Percentiles rank a stretch among this genome's conserved stretches.
Evolutionary conservation across 2,888 invertebrate genomes (phyloP).

Genomic region (Lasiommata megera): DNA sequence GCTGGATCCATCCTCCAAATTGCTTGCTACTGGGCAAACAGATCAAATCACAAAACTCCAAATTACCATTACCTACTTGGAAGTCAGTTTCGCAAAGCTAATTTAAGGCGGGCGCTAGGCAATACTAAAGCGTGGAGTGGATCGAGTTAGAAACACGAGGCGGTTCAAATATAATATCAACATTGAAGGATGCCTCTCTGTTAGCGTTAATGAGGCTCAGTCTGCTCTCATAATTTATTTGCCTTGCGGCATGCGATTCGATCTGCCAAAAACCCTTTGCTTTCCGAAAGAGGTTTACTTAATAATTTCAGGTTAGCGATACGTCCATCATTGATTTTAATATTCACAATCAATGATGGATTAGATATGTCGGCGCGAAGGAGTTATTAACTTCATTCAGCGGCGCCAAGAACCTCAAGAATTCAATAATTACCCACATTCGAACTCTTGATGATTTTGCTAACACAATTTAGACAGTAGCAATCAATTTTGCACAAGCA

Average conservation of each 20-base stretch:
- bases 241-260: constrained; percentile 46
- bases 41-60: not conserved
- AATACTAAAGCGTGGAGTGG: constrained; percentile 13
- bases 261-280: constrained; percentile 34
- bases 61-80: constrained; percentile 1
- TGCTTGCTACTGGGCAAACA: not conserved
- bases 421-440: no score
- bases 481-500: no score
- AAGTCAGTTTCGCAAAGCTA: not conserved
- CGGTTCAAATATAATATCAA: constrained; percentile 57
- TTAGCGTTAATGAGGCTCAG: constrained; percentile 67
- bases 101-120: constrained; percentile 1
- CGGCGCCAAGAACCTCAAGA: no score
- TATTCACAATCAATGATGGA: no score
- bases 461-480: no score
- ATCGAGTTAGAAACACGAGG: constrained; percentile 26
- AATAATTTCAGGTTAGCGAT: constrained; percentile 26
- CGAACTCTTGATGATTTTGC: no score
- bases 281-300: constrained; percentile 32
- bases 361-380: no score
- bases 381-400: no score
- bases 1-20: no score
- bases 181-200: constrained; percentile 65
- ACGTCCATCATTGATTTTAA: no score
- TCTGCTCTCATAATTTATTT: constrained; percentile 49